Base-by-base conservation (phyloP, 2,888 invertebrate species). In the Euzophera pinguis region DNA sequence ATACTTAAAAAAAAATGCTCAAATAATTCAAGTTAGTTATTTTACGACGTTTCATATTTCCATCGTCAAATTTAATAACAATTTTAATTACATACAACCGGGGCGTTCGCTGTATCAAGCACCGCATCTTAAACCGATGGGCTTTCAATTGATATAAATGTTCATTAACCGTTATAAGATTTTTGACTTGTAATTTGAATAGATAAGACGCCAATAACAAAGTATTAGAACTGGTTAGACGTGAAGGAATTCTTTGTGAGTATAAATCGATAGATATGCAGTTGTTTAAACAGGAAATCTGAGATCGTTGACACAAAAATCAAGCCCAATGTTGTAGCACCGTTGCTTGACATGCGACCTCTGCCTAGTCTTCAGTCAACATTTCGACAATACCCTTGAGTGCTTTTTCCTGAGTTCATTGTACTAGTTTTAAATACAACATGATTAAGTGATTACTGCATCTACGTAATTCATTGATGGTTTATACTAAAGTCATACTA, bases 301-400 rank as follows among this genome's bases (percentile, higher is more conserved):
- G 59, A 70, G 71, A 68, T 71, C 71, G 63, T 69, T 73, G 70
- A 70, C 71, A 65, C 64, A 61, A 58, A 63, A 64, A 64, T 67
- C 65, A 69, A 61, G 64, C 56, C 58, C 63, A 16, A 61, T 67
- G 63, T 68, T 62, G 65, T 58, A 53, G 65, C 69, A 77, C 84
- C 78, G 86, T 82, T 83, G 74, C 64, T 50, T 65, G 75, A 71
- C 73, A 67, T 67, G 63, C 63, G 68, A 65, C 67, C 68, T 61
- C 67, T 54, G 53, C 1, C 49, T 58, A 52, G 61, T 66, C 70
- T 64, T 70, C 65, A 63, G 55, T 59, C 59, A 59, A 65, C 66
- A 66, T 69, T 75, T 59, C 65, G 70, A 77, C 75, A 75, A 75
- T 73, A 67, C 51, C 52, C 55, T 53, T 53, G 53, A 50, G 62